Evolutionary conservation across 2,797 vertebrate genomes (phyloP).

Genomic region (Sebastes cheni): DNA sequence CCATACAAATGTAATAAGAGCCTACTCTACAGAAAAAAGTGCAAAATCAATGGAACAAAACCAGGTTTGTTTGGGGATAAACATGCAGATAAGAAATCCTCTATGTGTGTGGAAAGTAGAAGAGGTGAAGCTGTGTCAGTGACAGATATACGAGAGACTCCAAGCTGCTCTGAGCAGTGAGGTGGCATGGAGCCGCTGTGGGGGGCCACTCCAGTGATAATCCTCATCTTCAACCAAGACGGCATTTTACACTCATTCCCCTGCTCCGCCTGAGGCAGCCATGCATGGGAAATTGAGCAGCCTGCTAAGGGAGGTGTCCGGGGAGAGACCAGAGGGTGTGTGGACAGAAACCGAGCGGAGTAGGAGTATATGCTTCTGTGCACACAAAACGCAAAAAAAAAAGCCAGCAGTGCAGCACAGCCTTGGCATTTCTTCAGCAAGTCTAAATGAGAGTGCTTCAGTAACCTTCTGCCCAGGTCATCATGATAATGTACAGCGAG

Average conservation of each 20-base stretch:
- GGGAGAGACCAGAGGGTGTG: constrained; percentile 50
- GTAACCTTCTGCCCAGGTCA: constrained; percentile 17
- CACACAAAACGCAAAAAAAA: constrained; percentile 19
- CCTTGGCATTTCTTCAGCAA: constrained; percentile 17
- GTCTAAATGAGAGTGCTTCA: constrained; percentile 19
- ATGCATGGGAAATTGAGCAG: constrained; percentile 65
- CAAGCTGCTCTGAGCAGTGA: constrained; percentile 26
- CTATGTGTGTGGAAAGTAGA: not conserved
- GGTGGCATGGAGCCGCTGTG: constrained; percentile 49
- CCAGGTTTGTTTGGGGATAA: not conserved
- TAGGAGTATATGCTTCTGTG: constrained; percentile 17
- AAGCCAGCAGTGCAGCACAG: not conserved
- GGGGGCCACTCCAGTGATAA: constrained; percentile 49
- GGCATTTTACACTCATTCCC: constrained; percentile 61
- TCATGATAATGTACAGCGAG: not conserved
- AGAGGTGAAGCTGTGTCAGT: not conserved
- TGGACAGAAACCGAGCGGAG: constrained; percentile 34
- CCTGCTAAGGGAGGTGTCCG: constrained; percentile 37
- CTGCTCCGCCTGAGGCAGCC: constrained; percentile 53
- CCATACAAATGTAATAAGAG: not conserved
- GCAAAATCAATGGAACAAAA: constrained; percentile 6
- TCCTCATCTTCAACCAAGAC: constrained; percentile 60
- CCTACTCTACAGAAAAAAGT: not conserved
- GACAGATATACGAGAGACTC: constrained; percentile 15
- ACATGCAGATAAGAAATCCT: not conserved